These are phyloP conservation scores for Chymomyza costata DNA, from an alignment of 1,140 invertebrate species.

Conservation along the genomic window DNA sequence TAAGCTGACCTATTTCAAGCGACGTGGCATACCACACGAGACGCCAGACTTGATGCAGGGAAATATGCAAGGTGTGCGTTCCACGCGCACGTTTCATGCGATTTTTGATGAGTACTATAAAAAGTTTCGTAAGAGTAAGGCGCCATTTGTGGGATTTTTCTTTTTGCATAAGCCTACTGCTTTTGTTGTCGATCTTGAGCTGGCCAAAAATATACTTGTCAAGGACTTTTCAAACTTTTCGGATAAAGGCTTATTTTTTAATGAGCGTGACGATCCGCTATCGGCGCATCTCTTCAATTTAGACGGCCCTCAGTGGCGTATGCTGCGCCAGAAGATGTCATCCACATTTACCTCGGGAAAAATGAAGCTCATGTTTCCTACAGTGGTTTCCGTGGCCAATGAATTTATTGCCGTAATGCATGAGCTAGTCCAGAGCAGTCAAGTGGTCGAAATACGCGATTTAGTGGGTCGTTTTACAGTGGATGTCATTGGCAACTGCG, in stretches of 20 bases:
- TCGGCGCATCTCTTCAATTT: slow-evolving; percentile 75
- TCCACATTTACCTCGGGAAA: slow-evolving; percentile 79
- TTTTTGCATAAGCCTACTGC: slow-evolving; percentile 75
- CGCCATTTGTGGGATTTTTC: slow-evolving; percentile 58
- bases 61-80: slow-evolving; percentile 37
- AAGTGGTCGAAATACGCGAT: slow-evolving; percentile 49
- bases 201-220: slow-evolving; percentile 79
- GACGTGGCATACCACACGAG: slow-evolving; percentile 64
- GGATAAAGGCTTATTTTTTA: slow-evolving; percentile 76
- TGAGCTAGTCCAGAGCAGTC: slow-evolving; percentile 17
- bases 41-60: slow-evolving; percentile 48
- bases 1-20: slow-evolving; percentile 52
- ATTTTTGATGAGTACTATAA: not conserved
- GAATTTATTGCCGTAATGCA: slow-evolving; percentile 55
- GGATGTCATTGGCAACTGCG: slow-evolving; percentile 79
- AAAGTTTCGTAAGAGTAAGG: not conserved
- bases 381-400: slow-evolving; percentile 61
- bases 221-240: slow-evolving; percentile 78
- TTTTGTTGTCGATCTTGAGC: slow-evolving; percentile 77
- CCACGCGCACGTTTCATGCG: slow-evolving; percentile 9
- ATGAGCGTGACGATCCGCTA: slow-evolving; percentile 76
- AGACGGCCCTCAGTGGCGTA: slow-evolving; percentile 77
- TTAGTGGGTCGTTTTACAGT: slow-evolving; percentile 65
- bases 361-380: slow-evolving; percentile 78
- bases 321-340: slow-evolving; percentile 76